These are phyloP conservation scores for Hydropsyche tenuis DNA, from an alignment of 1,140 invertebrate species.

Conservation along the genomic window DNA sequence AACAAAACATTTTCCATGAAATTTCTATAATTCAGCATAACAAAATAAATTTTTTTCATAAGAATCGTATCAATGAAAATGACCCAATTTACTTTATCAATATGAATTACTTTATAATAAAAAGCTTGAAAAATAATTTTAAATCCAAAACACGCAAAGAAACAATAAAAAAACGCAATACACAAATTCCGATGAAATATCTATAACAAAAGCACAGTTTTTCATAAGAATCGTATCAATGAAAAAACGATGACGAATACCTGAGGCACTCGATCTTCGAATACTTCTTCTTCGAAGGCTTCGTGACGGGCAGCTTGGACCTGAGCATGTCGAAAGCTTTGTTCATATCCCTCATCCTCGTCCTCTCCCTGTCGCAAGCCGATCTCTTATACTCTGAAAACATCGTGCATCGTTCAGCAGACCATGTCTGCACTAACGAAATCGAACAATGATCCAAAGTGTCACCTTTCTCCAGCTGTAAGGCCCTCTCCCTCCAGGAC, in stretches of 20 bases:
- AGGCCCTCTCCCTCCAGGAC: slow-evolving; percentile 64
- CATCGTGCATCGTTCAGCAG: background rate
- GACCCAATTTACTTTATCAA: too few species aligned
- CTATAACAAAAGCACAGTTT: too few species aligned
- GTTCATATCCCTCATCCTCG: slow-evolving; percentile 89
- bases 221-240: slow-evolving; percentile 27
- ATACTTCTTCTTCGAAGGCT: slow-evolving; percentile 86
- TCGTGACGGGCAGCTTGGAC: slow-evolving; percentile 77
- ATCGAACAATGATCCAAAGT: background rate
- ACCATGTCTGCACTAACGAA: background rate
- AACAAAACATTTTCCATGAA: too few species aligned
- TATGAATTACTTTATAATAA: too few species aligned
- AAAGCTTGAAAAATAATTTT: too few species aligned
- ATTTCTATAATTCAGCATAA: too few species aligned
- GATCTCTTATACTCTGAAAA: slow-evolving; percentile 81
- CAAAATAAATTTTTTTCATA: too few species aligned
- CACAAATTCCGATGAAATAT: too few species aligned
- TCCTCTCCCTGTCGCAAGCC: slow-evolving; percentile 84
- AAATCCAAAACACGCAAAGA: too few species aligned
- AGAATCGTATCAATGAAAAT: slow-evolving; percentile 37
- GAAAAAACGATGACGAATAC: too few species aligned
- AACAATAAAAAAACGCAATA: too few species aligned
- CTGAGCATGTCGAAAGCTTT: slow-evolving; percentile 80
- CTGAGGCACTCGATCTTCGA: slow-evolving; percentile 86
- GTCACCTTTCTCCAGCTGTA: slow-evolving; percentile 65